A percentile compares a stretch with the other conserved stretches of the same genome.
phyloP scores from a whole-genome alignment of 2,797 vertebrate genomes.

The Steatocranus sp. region DNA sequence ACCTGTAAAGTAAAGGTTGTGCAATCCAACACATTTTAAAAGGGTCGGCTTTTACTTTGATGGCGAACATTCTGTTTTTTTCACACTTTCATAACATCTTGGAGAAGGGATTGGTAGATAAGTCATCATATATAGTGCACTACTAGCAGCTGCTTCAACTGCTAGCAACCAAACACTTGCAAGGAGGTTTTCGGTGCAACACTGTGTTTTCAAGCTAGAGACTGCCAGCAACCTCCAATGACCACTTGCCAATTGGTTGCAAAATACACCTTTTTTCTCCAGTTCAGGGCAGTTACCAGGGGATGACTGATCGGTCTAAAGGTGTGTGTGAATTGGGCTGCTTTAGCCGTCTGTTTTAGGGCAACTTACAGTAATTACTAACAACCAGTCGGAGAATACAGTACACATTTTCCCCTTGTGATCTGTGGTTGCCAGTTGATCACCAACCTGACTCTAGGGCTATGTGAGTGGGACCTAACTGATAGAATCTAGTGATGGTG shows the following conservation, averaged over 20 bases:
- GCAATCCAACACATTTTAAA: neutral
- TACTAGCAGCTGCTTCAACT: too few species aligned
- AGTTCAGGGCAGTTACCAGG: neutral
- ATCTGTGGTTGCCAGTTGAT: neutral
- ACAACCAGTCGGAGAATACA: accelerated
- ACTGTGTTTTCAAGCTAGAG: neutral
- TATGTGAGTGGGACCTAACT: neutral
- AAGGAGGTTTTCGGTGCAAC: neutral
- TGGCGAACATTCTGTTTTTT: neutral
- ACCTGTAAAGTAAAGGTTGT: neutral
- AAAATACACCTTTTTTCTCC: neutral
- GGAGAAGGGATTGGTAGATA: neutral
- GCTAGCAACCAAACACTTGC: neutral
- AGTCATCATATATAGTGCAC: neutral
- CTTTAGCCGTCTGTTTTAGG: neutral
- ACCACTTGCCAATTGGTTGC: neutral
- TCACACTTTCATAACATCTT: neutral
- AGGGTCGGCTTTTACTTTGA: neutral
- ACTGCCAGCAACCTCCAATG: neutral
- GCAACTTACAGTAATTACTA: neutral
- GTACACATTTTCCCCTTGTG: neutral
- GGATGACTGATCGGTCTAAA: neutral
- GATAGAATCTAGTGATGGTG: neutral
- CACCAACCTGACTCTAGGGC: neutral
- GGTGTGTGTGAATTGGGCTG: neutral